Conservation (phyloP, 2,113 vertebrate genomes). For the Myrmophylax atrothorax region DNA sequence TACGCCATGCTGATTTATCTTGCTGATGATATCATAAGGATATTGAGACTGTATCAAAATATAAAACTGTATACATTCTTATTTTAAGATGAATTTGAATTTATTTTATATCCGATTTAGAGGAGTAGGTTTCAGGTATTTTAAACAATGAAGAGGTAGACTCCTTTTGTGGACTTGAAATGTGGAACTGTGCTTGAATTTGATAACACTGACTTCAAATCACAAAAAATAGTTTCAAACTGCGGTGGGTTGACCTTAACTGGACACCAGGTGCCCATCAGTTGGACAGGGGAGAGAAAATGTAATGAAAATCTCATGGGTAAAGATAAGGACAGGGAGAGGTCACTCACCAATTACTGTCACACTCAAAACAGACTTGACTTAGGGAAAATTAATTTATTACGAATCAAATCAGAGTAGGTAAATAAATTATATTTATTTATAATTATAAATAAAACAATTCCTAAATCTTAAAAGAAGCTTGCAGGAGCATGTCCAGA, state of each 20-base stretch:
- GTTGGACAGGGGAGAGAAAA: neutral
- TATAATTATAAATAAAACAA: neutral
- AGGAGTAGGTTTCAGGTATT: neutral
- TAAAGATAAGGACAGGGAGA: neutral
- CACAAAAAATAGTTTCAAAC: neutral
- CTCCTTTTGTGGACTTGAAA: neutral
- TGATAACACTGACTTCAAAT: neutral
- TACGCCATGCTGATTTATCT: neutral
- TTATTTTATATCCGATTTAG: neutral
- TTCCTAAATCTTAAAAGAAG: neutral
- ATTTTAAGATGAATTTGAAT: neutral
- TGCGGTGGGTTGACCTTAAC: neutral
- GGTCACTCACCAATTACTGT: neutral
- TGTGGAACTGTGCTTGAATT: neutral
- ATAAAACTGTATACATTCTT: neutral
- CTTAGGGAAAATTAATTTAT: neutral
- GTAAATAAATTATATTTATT: too few species aligned
- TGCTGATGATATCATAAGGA: neutral
- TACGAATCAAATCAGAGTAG: neutral
- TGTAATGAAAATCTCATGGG: neutral
- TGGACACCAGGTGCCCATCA: neutral
- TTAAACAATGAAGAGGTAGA: neutral
- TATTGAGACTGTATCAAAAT: neutral
- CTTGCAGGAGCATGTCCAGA: neutral
- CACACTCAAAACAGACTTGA: neutral